Percentiles rank a stretch among this genome's conserved stretches.
These are phyloP conservation scores for Enteromius fasciolatus DNA, from an alignment of 2,797 vertebrate genomes.

Conservation along the genomic window DNA sequence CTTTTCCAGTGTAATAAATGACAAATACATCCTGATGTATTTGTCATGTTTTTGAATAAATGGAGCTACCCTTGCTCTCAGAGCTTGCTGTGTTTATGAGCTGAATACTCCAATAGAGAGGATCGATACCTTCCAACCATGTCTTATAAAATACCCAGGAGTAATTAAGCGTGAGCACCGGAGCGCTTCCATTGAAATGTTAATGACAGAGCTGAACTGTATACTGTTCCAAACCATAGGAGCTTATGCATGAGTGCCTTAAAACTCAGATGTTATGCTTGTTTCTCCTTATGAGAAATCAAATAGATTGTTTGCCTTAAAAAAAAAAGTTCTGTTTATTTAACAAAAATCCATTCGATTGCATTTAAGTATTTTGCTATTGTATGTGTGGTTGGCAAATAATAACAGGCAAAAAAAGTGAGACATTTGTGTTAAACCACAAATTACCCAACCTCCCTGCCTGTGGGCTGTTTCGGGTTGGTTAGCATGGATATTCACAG, in stretches of 20 bases:
- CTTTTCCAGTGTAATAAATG: slow-evolving; percentile 9
- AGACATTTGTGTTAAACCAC: slow-evolving; percentile 44
- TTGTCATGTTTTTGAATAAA: slow-evolving; percentile 36
- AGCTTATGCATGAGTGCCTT: slow-evolving; percentile 39
- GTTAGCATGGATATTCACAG: slow-evolving; percentile 49
- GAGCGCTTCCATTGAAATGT: slow-evolving; percentile 52
- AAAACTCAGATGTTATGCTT: slow-evolving; percentile 24
- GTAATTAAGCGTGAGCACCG: slow-evolving; percentile 48
- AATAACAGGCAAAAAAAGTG: slow-evolving; percentile 35
- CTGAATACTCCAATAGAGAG: slow-evolving; percentile 43
- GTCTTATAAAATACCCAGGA: slow-evolving; percentile 49
- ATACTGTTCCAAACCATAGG: slow-evolving; percentile 38
- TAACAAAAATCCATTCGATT: not conserved
- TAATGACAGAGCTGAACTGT: slow-evolving; percentile 48
- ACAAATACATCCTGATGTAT: slow-evolving; percentile 7
- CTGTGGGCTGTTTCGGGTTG: slow-evolving; percentile 32
- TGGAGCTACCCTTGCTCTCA: slow-evolving; percentile 14
- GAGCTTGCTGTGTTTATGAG: slow-evolving; percentile 44
- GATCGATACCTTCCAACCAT: slow-evolving; percentile 42
- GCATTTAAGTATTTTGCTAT: not conserved
- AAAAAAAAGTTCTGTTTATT: not conserved
- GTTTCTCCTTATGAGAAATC: slow-evolving; percentile 10
- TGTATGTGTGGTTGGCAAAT: slow-evolving; percentile 29
- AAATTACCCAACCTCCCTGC: slow-evolving; percentile 41
- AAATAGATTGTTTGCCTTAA: not conserved